A percentile compares a stretch with the other conserved stretches of the same genome.
Evolutionary conservation across 2,888 invertebrate genomes (phyloP).

Genomic region (Axea sp.): DNA sequence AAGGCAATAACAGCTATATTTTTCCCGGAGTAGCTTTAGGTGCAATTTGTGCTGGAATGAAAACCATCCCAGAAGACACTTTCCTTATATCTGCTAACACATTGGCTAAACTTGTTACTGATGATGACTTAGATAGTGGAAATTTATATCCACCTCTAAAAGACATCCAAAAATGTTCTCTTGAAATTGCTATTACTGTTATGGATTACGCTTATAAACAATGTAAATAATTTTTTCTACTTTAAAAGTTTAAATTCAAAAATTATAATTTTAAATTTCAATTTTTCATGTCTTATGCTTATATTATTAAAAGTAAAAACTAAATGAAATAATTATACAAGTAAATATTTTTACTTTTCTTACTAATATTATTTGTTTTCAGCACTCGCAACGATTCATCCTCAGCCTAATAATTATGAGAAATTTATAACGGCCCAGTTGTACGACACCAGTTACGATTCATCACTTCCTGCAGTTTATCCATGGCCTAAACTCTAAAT

Average conservation of each 20-base stretch:
- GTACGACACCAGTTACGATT: slow-evolving; percentile 86
- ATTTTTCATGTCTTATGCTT: no score
- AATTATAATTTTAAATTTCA: no score
- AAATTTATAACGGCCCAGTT: slow-evolving; percentile 89
- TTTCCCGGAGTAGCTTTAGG: slow-evolving; percentile 98
- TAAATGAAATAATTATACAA: no score
- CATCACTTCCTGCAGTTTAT: slow-evolving; percentile 86
- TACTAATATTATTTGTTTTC: slow-evolving; percentile 68
- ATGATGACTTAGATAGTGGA: slow-evolving; percentile 89
- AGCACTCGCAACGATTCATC: slow-evolving; percentile 89
- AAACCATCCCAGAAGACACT: slow-evolving; percentile 93
- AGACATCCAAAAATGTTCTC: slow-evolving; percentile 90
- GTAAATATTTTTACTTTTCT: no score
- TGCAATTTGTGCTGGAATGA: slow-evolving; percentile 91
- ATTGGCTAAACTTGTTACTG: slow-evolving; percentile 89
- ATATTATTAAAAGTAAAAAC: no score
- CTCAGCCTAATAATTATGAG: slow-evolving; percentile 87
- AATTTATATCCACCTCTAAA: slow-evolving; percentile 95
- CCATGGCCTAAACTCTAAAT: slow-evolving; percentile 80
- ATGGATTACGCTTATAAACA: slow-evolving; percentile 90
- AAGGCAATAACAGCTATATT: slow-evolving; percentile 99
- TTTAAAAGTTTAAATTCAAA: no score
- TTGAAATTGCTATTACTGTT: slow-evolving; percentile 90
- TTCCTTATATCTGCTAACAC: slow-evolving; percentile 95
- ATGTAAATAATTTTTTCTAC: slow-evolving; percentile 80